These are phyloP conservation scores for Drosophila cardini DNA, from an alignment of 1,140 invertebrate genomes.

Conservation along the genomic window DNA sequence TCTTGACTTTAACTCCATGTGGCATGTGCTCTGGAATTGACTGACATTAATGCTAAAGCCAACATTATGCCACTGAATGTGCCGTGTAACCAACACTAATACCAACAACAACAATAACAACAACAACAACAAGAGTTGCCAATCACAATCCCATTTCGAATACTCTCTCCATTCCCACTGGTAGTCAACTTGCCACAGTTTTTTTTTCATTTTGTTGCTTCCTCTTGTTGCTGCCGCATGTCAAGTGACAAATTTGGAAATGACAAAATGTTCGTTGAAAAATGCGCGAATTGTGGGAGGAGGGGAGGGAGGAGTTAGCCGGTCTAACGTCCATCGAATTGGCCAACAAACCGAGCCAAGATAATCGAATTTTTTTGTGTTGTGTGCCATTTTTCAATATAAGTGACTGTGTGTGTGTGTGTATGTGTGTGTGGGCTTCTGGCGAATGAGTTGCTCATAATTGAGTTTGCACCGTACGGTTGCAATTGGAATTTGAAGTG, in stretches of 20 bases:
- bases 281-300: slow-evolving; percentile 33
- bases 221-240: slow-evolving; percentile 55
- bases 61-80: slow-evolving; percentile 68
- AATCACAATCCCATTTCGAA: slow-evolving; percentile 26
- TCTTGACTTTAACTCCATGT: slow-evolving; percentile 1
- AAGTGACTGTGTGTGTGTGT: too few species aligned
- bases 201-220: slow-evolving; percentile 12
- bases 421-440: slow-evolving; percentile 7
- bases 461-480: slow-evolving; percentile 62
- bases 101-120: slow-evolving; percentile 21
- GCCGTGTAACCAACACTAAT: slow-evolving; percentile 47
- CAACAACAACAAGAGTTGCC: neutral
- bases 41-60: slow-evolving; percentile 77
- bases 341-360: slow-evolving; percentile 37
- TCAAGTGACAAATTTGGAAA: slow-evolving; percentile 82
- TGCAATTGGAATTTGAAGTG: slow-evolving; percentile 58
- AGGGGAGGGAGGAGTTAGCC: neutral
- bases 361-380: slow-evolving; percentile 71
- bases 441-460: slow-evolving; percentile 64
- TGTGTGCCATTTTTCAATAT: slow-evolving; percentile 19
- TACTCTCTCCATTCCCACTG: neutral
- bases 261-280: slow-evolving; percentile 76
- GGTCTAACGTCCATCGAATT: slow-evolving; percentile 15
- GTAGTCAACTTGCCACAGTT: slow-evolving; percentile 30
- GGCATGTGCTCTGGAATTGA: slow-evolving; percentile 32